phyloP scores from a whole-genome alignment of 2,113 vertebrate species.

The Xenopus tropicalis region UCB_Xtro_10.0 CM004443.2:192192001-192192500 shows the following conservation, averaged over 20 bases:
- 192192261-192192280: slow-evolving; percentile 38
- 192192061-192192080: slow-evolving; percentile 41
- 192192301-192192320: slow-evolving; percentile 9
- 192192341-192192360: not conserved
- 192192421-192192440: no score
- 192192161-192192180: slow-evolving; percentile 43
- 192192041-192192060: slow-evolving; percentile 30
- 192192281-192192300: slow-evolving; percentile 14
- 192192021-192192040: slow-evolving; percentile 35
- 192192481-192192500: no score
- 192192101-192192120: slow-evolving; percentile 45
- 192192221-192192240: slow-evolving; percentile 38
- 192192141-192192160: slow-evolving; percentile 41
- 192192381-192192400: not conserved
- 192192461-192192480: no score
- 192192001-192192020: slow-evolving; percentile 29
- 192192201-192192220: slow-evolving; percentile 4
- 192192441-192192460: no score
- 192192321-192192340: slow-evolving; percentile 13
- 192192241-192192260: slow-evolving; percentile 16
- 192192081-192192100: slow-evolving; percentile 42
- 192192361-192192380: not conserved
- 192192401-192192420: not conserved
- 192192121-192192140: slow-evolving; percentile 44
- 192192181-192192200: slow-evolving; percentile 34